Percentiles rank a stretch among this genome's conserved stretches.
These are phyloP conservation scores for Chaetogeoica ovagalla DNA, from an alignment of 2,888 invertebrate species.

Conservation along the genomic window DNA sequence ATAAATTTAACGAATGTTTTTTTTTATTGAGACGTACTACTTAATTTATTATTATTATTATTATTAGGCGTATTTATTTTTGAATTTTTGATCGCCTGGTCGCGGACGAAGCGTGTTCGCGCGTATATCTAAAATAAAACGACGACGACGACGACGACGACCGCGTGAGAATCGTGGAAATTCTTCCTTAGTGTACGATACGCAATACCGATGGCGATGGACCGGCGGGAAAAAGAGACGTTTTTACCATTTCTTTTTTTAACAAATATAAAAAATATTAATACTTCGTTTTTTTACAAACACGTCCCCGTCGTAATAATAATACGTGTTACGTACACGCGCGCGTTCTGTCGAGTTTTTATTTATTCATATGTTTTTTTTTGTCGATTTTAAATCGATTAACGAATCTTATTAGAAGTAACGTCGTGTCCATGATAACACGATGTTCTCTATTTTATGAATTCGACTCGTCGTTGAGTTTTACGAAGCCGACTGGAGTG, in stretches of 20 bases:
- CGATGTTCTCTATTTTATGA: neutral
- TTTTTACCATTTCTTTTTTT: too few species aligned
- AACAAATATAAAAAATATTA: too few species aligned
- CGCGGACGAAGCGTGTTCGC: neutral
- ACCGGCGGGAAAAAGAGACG: too few species aligned
- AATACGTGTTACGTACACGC: neutral
- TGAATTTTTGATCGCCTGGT: neutral
- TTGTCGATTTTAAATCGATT: too few species aligned
- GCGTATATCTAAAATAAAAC: neutral
- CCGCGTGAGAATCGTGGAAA: neutral
- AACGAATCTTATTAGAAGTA: too few species aligned
- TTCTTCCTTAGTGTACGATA: too few species aligned
- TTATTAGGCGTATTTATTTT: neutral
- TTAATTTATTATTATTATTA: neutral
- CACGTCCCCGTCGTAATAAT: neutral
- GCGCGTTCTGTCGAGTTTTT: neutral
- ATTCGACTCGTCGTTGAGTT: too few species aligned
- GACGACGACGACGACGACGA: neutral
- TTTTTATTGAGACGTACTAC: conserved; percentile 4
- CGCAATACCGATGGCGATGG: too few species aligned
- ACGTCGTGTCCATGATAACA: neutral
- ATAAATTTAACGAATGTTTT: conserved; percentile 44
- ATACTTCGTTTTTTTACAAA: too few species aligned
- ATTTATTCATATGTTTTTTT: too few species aligned
- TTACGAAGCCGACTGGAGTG: too few species aligned